Percentiles rank a stretch among this genome's conserved stretches.
phyloP scores from a whole-genome alignment of 2,888 invertebrate species.

The Pristionchus exspectatus region DNA sequence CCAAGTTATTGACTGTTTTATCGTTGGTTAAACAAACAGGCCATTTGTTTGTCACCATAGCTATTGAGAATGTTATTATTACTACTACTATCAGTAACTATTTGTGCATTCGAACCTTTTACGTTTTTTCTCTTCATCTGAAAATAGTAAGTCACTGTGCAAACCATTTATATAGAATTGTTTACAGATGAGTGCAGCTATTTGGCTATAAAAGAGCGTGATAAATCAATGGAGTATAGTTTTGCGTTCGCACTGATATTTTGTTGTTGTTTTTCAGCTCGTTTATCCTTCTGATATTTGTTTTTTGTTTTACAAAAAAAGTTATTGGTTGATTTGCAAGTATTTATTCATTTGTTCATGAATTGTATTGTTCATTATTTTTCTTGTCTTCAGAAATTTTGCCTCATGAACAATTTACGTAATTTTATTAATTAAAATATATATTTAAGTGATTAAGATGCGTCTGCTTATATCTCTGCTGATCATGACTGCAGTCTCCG shows the following conservation, averaged over 20 bases:
- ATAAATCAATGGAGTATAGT: neutral
- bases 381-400: neutral
- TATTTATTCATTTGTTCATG: too few relatives aligned
- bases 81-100: neutral
- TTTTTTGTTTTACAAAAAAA: too few relatives aligned
- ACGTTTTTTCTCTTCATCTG: neutral
- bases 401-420: too few relatives aligned
- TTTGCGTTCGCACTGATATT: neutral
- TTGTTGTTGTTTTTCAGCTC: neutral
- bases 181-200: neutral
- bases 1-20: neutral
- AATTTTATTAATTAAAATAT: too few relatives aligned
- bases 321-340: too few relatives aligned
- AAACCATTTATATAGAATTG: neutral
- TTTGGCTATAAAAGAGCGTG: neutral
- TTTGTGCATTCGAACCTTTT: neutral
- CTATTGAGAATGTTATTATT: neutral
- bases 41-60: neutral
- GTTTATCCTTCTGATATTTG: neutral
- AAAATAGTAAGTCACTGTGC: neutral
- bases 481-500: neutral
- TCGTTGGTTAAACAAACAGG: neutral
- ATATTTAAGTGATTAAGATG: neutral
- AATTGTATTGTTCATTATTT: neutral
- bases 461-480: neutral